A percentile compares a stretch with the other conserved stretches of the same genome.
These are phyloP conservation scores for Pterophyllum scalare DNA, from an alignment of 2,113 vertebrate species.

Conservation along the genomic window DNA sequence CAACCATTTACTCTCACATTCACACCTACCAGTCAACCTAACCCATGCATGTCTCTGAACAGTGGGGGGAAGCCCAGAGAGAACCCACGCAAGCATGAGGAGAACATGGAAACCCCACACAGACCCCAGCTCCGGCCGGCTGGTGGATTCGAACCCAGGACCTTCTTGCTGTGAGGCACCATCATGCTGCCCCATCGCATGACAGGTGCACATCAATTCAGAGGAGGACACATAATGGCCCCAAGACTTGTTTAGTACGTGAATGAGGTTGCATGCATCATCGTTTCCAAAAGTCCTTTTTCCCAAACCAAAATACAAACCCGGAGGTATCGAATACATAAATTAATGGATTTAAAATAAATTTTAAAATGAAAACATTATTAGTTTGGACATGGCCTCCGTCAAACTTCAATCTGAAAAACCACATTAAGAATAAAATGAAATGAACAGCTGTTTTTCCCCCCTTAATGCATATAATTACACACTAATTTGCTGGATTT, in stretches of 20 bases:
- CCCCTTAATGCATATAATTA: conserved; percentile 10
- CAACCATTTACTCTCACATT: no score
- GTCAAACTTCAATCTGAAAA: conserved; percentile 8
- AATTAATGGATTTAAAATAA: neutral
- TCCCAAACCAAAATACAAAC: neutral
- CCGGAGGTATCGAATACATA: neutral
- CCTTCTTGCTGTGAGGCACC: neutral
- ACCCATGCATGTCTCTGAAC: rapidly evolving
- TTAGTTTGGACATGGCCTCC: neutral
- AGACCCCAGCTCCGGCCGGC: no score
- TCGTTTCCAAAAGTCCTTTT: neutral
- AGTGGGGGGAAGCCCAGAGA: neutral
- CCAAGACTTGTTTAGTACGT: neutral
- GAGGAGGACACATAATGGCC: no score
- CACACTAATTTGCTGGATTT: conserved; percentile 8
- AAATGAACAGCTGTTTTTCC: conserved; percentile 12
- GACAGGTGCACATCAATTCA: neutral
- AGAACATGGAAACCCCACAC: neutral
- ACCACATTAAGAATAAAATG: neutral
- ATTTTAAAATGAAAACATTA: neutral
- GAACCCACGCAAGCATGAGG: no score
- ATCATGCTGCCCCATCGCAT: rapidly evolving
- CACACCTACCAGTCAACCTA: neutral
- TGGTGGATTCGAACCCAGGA: neutral
- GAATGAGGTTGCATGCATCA: neutral